Evolutionary conservation across 2,113 vertebrate genomes (phyloP), one percentile per base, ranked within the genome.

Genomic region (Lynx canadensis): DNA sequence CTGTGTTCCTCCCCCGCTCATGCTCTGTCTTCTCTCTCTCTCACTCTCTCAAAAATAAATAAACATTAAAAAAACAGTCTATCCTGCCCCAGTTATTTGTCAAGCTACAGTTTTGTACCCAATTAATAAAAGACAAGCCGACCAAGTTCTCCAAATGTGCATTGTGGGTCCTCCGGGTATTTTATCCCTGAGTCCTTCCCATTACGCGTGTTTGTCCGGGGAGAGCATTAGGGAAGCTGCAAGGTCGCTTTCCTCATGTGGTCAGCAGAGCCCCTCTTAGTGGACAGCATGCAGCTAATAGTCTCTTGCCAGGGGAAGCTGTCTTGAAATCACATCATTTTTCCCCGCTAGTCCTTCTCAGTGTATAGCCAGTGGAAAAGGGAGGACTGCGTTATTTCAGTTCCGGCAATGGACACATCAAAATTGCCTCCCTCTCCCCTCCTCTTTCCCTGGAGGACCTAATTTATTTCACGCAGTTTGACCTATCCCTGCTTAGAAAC

Each of bases 391-490:
- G 80, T 97, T 96, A 66, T 98, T 91, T 97, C 98, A 98, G 21
- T 96, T 97, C 97, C 65, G 86, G 96, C 88, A 89, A 97, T 89
- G 80, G 97, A 98, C 91, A 90, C 97, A 97, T 97, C 92, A 66
- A 86, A 71, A 82, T 94, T 65, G 38, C 79, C 79, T 66, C 48
- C 36, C 85, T 78, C 81, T 50, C 48, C 71, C 95, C 33, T 3
- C 82, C 93, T 71, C 73, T 87, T 78, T 96, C 97, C 97, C 96
- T 86, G 0, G 95, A 94, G 29, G 71, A 74, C 74, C 98, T 97
- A 92, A 98, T 98, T 98, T 98, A 98, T 98, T 98, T 97, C 57
- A 95, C 65, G 85, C 89, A 29, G 73, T 98, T 96, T 98, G 97
- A 98, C 98, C 97, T 98, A 97, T 96, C 96, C 83, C 71, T 93